These are phyloP conservation scores for Acromyrmex echinatior DNA, from an alignment of 1,140 invertebrate genomes.

Conservation along the genomic window DNA sequence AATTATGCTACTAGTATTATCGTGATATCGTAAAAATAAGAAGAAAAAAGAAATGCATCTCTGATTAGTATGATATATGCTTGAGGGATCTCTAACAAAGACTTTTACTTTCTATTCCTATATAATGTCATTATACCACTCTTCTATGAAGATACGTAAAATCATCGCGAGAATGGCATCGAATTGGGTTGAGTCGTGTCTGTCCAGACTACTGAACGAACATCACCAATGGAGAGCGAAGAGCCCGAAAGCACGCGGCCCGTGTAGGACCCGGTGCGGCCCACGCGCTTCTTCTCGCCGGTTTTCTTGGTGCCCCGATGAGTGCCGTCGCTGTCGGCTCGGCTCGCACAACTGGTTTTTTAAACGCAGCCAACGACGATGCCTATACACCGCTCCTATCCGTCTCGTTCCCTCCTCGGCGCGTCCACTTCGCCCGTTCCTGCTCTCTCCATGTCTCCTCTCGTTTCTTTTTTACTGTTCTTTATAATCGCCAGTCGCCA, in stretches of 20 bases:
- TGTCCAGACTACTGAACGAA: constrained; percentile 43
- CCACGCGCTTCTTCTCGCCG: constrained; percentile 83
- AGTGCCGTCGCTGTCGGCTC: constrained; percentile 79
- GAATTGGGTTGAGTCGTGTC: constrained; percentile 13
- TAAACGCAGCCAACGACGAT: constrained; percentile 85
- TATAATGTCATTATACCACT: background rate
- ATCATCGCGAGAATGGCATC: constrained; percentile 17
- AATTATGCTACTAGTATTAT: background rate
- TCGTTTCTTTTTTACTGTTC: constrained; percentile 86
- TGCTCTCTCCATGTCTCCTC: constrained; percentile 69
- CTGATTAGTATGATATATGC: background rate
- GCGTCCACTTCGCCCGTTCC: constrained; percentile 43
- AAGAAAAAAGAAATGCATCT: background rate
- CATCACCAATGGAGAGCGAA: constrained; percentile 45
- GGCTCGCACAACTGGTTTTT: constrained; percentile 86
- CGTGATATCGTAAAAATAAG: background rate
- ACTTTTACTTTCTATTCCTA: background rate
- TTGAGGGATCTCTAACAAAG: background rate
- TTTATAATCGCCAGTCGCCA: constrained; percentile 86
- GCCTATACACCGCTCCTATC: constrained; percentile 83
- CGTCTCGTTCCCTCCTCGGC: constrained; percentile 36
- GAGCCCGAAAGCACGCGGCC: constrained; percentile 70
- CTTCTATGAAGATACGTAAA: constrained; percentile 23
- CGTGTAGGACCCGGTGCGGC: constrained; percentile 82
- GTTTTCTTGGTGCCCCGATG: constrained; percentile 71